Evolutionary conservation across 2,888 invertebrate species (phyloP), one percentile per base, ranked within the genome.

Genomic region (Sabellastarte sp.): DNA sequence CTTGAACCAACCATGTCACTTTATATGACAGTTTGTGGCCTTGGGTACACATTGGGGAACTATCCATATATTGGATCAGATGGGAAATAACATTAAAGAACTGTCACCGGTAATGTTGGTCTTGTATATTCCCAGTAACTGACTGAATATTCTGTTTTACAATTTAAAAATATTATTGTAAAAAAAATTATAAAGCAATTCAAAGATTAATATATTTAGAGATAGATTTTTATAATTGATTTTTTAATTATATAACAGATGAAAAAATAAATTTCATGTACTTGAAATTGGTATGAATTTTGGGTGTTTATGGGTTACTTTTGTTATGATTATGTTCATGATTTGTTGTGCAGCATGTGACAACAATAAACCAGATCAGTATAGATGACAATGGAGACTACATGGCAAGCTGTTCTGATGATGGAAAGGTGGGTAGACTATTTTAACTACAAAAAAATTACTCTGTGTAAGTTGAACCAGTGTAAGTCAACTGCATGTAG

Each of bases 301-400:
- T n/a, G n/a, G n/a, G 24, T 51, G 24, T 51, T 24, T 28, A 51
- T 26, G 28, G 15, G 28, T 10, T 10, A 28, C n/a, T n/a, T n/a
- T n/a, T n/a, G 5, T 28, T 51, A 4, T 4, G 24, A 2, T 4
- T 1, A 51, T 28, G 10, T 15, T 20, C 50, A 50, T 50, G 10
- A 50, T 50, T 50, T 15, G 50, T 50, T 15, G 50, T 20, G 20
- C 74, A 85, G 84, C 96, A 97, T 78, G 89, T 92, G 0, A 91
- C 95, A 1, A 91, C 95, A 10, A 94, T 99, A 0, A 96, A 97
- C 85, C 92, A 92, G 80, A 93, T 99, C 72, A 93, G 94, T 55
- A 93, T 99, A 68, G 98, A 99, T 82, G 85, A 88, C 30, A 92
- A 91, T 77, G 98, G 96, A n/a, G 95, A 96, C 82, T 93, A 91